Percentiles rank a stretch among this genome's conserved stretches.
Evolutionary conservation across 1,140 invertebrate species (phyloP).

Genomic region (Apocrypta bakeri): DNA sequence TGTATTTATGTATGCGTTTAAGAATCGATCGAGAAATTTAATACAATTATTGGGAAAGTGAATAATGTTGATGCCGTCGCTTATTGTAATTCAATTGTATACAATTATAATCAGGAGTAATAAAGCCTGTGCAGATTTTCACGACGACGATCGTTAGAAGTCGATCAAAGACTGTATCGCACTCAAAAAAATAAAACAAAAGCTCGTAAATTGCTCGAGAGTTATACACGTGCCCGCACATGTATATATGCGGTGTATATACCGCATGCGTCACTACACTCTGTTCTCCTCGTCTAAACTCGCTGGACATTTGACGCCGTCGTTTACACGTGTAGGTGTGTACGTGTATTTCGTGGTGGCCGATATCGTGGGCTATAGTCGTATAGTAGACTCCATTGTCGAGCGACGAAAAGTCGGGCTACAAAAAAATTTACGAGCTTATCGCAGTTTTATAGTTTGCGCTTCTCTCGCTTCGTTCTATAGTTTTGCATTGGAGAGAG

Average conservation of each 20-base stretch:
- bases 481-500: background rate
- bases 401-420: slow-evolving; percentile 12
- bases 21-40: too few species aligned
- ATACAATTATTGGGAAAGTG: too few species aligned
- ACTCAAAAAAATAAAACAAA: background rate
- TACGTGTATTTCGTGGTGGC: background rate
- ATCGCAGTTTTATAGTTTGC: slow-evolving; percentile 13
- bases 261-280: too few species aligned
- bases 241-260: background rate
- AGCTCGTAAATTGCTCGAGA: background rate
- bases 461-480: background rate
- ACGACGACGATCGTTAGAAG: too few species aligned
- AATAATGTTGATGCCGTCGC: too few species aligned
- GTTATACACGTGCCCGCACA: background rate
- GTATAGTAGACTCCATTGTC: background rate
- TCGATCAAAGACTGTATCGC: too few species aligned
- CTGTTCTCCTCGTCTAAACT: background rate
- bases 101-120: too few species aligned
- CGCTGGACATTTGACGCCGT: background rate
- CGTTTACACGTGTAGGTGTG: background rate
- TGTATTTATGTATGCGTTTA: too few species aligned
- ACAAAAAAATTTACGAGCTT: slow-evolving; percentile 33
- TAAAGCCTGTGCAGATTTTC: too few species aligned
- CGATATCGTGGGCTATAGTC: background rate
- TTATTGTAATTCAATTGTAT: too few species aligned